phyloP scores from a whole-genome alignment of 2,797 vertebrate genomes.

The Danio kyathit region DNA sequence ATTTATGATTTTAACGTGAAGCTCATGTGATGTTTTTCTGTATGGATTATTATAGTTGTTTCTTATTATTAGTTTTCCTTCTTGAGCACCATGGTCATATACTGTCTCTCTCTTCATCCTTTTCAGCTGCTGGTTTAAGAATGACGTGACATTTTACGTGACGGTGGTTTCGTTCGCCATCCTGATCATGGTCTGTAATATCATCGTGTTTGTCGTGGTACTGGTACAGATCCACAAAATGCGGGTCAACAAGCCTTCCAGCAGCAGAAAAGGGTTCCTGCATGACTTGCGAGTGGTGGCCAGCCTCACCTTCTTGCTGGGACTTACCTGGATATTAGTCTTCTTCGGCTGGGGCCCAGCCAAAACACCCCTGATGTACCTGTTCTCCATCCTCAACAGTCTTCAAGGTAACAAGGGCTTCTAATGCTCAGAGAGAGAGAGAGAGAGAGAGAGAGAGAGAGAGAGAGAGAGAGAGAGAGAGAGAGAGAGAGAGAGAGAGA shows the following conservation, averaged over 20 bases:
- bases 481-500: no score
- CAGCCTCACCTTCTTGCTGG: constrained; percentile 87
- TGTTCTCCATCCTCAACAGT: constrained; percentile 88
- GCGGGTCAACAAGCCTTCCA: constrained; percentile 71
- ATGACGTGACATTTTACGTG: constrained; percentile 78
- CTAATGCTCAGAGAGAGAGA: not conserved
- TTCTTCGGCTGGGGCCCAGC: constrained; percentile 85
- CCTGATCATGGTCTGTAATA: constrained; percentile 84
- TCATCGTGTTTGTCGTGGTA: constrained; percentile 83
- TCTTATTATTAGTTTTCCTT: not conserved
- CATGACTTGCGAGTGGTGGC: constrained; percentile 81
- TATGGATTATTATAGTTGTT: not conserved
- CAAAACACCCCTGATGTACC: constrained; percentile 81
- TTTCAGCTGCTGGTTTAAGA: constrained; percentile 83
- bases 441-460: no score
- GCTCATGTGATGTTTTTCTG: no score
- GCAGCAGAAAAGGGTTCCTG: constrained; percentile 63
- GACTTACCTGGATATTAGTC: constrained; percentile 86
- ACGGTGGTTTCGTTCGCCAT: constrained; percentile 83
- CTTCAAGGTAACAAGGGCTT: constrained; percentile 84
- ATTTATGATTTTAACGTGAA: no score
- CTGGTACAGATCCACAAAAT: constrained; percentile 84
- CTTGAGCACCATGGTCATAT: not conserved
- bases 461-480: no score
- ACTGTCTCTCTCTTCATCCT: not conserved